Conservation (phyloP, 2,113 vertebrate species). For the Phalacrocorax carbo region DNA sequence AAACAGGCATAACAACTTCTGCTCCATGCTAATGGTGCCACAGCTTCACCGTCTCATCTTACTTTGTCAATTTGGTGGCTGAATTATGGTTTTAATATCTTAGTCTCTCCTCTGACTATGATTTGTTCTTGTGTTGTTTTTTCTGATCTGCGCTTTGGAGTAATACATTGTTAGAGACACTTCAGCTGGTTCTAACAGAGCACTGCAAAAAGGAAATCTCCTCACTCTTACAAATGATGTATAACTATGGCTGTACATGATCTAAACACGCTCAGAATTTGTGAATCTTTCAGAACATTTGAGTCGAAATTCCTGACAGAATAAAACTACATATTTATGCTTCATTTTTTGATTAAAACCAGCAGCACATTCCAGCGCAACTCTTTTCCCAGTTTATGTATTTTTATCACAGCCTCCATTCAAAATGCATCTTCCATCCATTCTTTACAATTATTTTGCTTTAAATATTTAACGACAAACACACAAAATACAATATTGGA, state of each 20-base stretch:
- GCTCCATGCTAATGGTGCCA: background rate
- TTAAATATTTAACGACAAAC: background rate
- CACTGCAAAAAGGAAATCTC: background rate
- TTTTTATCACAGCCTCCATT: background rate
- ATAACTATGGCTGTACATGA: fast-evolving
- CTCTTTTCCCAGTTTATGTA: background rate
- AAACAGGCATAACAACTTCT: background rate
- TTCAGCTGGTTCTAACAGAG: background rate
- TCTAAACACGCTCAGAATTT: background rate
- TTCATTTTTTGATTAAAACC: background rate
- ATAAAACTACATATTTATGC: background rate
- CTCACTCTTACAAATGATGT: background rate
- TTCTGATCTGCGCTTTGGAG: background rate
- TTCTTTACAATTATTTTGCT: background rate
- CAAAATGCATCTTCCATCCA: background rate
- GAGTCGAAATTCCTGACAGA: background rate
- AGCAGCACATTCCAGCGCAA: background rate
- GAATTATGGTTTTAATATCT: slow-evolving; percentile 41
- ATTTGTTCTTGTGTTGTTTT: background rate
- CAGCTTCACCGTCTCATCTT: background rate
- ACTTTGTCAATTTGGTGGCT: background rate
- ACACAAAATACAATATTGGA: background rate
- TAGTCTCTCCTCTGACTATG: background rate
- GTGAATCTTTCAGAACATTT: background rate
- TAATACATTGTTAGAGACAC: background rate